Base-by-base conservation (phyloP, 2,888 invertebrate species). In the Netelia inedita region DNA sequence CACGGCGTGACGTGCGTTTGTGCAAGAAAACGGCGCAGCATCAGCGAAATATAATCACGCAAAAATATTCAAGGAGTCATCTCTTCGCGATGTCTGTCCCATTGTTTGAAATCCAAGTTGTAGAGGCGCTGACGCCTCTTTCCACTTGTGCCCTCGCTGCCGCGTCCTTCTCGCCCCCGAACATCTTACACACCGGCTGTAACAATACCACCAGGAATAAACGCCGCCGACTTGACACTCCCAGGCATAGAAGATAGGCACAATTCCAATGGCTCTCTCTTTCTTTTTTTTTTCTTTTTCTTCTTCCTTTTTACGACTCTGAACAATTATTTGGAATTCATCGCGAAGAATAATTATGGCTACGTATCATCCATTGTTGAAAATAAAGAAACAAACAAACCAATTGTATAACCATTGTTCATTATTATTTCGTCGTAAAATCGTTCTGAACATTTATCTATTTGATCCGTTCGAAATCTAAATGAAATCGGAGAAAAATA, bases 61-160 rank as follows among this genome's bases (percentile, higher is more conserved):
- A 53, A 41, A 41, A 76, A 57, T 75, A 75, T 69, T 75, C 78
- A 66, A 75, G 63, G 43, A 57, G 69, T 61, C 23, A 16, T 63
- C 53, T 53, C 14, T 46, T 23, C 28, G 69, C 41, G 69, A 69
- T 69, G 76, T 41, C 50, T 68, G 66, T 82, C 59, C 72, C 82
- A 82, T 78, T 82, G 82, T 82, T 72, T 53, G 66, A 65, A 82
- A 82, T 82, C 72, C 72, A 53, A 72, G 53, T 78, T 76, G 66
- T 59, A 72, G 55, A 79, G 16, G 53, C 35, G 19, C 23, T 78
- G 78, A 68, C 78, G 68, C 79, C 82, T 72, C 46, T 53, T 43
- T 46, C 71, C 76, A 72, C 76, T 63, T 68, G 71, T 79, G 53
- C 61, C 46, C 46, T 59, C n/a, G 28, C 55, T 55, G 1, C n/a